phyloP scores from a whole-genome alignment of 2,797 vertebrate species.

The Manis javanica region DNA sequence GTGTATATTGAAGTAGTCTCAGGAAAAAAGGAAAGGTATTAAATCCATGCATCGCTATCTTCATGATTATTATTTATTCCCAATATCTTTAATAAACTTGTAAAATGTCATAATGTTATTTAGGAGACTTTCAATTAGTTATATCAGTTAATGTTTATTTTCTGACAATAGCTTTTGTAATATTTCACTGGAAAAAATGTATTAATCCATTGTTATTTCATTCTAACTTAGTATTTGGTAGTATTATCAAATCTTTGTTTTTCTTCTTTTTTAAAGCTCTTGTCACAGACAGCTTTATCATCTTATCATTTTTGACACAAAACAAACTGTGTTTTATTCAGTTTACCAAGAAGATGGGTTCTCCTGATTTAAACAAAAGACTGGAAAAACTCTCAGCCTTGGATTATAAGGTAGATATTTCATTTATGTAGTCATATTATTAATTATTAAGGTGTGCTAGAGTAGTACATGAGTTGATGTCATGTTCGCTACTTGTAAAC shows the following conservation, averaged over 20 bases:
- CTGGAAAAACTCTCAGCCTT: constrained; percentile 94
- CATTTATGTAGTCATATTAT: not conserved
- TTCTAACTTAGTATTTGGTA: constrained; percentile 46
- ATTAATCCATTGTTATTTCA: constrained; percentile 52
- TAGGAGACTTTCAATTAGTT: constrained; percentile 74
- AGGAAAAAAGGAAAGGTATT: constrained; percentile 9
- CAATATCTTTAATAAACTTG: constrained; percentile 9
- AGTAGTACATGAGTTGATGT: not conserved
- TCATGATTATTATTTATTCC: constrained; percentile 18
- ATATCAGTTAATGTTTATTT: constrained; percentile 75
- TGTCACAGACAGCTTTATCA: constrained; percentile 93
- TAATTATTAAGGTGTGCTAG: not conserved
- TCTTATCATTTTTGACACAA: constrained; percentile 94
- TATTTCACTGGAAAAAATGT: constrained; percentile 58
- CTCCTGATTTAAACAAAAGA: constrained; percentile 88
- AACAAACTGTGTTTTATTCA: constrained; percentile 94
- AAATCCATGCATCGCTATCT: constrained; percentile 27
- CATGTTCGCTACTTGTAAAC: constrained; percentile 34
- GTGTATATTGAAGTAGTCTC: constrained; percentile 7
- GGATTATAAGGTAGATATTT: constrained; percentile 94
- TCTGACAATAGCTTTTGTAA: constrained; percentile 77
- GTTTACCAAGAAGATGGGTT: constrained; percentile 92
- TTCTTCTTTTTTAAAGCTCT: constrained; percentile 89
- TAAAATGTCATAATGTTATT: constrained; percentile 64
- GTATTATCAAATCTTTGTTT: constrained; percentile 56